These are phyloP conservation scores for Notothenia coriiceps DNA, from an alignment of 2,113 vertebrate species.

Conservation along the genomic window DNA sequence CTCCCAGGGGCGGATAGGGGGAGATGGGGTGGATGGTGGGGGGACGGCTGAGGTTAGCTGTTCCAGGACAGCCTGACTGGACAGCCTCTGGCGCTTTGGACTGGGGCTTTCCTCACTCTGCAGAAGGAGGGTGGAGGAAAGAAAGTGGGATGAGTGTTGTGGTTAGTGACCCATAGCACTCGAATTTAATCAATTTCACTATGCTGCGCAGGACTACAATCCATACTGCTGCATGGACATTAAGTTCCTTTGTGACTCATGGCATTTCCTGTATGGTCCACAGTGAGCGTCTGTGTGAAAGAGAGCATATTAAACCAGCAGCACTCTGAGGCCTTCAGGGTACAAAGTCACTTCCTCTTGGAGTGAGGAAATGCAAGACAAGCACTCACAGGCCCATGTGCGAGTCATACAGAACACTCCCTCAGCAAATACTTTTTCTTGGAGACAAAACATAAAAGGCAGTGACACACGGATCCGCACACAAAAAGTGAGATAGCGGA, in stretches of 20 bases:
- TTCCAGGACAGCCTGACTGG: slow-evolving; percentile 93
- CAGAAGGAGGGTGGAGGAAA: slow-evolving; percentile 8
- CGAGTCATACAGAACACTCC: slow-evolving; percentile 58
- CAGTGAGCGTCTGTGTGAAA: background rate
- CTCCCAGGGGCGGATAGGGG: slow-evolving; percentile 98
- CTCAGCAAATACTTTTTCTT: slow-evolving; percentile 12
- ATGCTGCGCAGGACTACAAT: slow-evolving; percentile 41
- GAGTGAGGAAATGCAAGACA: slow-evolving; percentile 64
- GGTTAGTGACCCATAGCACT: slow-evolving; percentile 69
- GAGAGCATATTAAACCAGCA: slow-evolving; percentile 54
- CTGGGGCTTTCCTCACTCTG: slow-evolving; percentile 97
- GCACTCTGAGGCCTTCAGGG: slow-evolving; percentile 56
- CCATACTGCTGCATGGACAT: slow-evolving; percentile 48
- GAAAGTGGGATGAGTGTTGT: slow-evolving; percentile 29
- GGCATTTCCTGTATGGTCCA: slow-evolving; percentile 63
- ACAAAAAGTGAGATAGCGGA: slow-evolving; percentile 15
- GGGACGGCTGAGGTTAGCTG: slow-evolving; percentile 89
- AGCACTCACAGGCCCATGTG: slow-evolving; percentile 66
- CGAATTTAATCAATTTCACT: slow-evolving; percentile 56
- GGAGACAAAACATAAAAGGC: slow-evolving; percentile 3
- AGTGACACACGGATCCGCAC: background rate
- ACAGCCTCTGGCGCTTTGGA: slow-evolving; percentile 96
- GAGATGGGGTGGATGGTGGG: slow-evolving; percentile 92
- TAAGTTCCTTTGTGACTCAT: slow-evolving; percentile 54
- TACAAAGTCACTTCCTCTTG: slow-evolving; percentile 74